A percentile compares a stretch with the other conserved stretches of the same genome.
Evolutionary conservation across 1,140 invertebrate species (phyloP).

Genomic region (Pseudoatta argentina): DNA sequence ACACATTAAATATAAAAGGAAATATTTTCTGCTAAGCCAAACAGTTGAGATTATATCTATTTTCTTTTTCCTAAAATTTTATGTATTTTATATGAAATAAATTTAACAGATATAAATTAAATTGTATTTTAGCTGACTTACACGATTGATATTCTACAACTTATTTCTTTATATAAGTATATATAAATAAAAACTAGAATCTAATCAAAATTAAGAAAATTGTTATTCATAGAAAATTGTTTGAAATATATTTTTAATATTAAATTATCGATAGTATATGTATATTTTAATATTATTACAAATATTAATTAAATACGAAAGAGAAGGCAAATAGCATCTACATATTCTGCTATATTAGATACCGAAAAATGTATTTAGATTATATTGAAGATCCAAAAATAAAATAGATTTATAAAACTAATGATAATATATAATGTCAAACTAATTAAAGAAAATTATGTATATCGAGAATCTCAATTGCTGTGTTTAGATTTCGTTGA

Average conservation of each 20-base stretch:
- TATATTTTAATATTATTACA: neutral
- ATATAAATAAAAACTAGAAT: neutral
- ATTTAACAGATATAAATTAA: neutral
- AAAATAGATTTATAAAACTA: slow-evolving; percentile 13
- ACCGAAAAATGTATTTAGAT: slow-evolving; percentile 1
- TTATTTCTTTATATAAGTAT: slow-evolving; percentile 1
- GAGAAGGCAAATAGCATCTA: neutral
- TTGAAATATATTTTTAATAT: slow-evolving; percentile 8
- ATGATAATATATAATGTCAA: neutral
- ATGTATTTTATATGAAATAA: slow-evolving; percentile 25
- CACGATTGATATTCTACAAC: neutral
- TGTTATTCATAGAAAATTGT: neutral
- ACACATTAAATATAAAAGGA: neutral
- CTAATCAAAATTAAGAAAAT: neutral
- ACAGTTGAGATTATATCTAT: neutral
- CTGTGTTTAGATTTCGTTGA: neutral
- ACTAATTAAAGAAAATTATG: neutral
- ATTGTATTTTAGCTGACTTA: slow-evolving; percentile 3
- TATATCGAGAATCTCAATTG: neutral
- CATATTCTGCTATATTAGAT: slow-evolving; percentile 8
- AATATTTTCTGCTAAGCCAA: neutral
- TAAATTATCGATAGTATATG: neutral
- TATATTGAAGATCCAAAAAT: neutral
- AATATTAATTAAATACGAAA: slow-evolving; percentile 30
- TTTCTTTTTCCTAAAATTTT: slow-evolving; percentile 3